Evolutionary conservation across 1,140 invertebrate genomes (phyloP).

Genomic region (Gonioctena quinquepunctata): DNA sequence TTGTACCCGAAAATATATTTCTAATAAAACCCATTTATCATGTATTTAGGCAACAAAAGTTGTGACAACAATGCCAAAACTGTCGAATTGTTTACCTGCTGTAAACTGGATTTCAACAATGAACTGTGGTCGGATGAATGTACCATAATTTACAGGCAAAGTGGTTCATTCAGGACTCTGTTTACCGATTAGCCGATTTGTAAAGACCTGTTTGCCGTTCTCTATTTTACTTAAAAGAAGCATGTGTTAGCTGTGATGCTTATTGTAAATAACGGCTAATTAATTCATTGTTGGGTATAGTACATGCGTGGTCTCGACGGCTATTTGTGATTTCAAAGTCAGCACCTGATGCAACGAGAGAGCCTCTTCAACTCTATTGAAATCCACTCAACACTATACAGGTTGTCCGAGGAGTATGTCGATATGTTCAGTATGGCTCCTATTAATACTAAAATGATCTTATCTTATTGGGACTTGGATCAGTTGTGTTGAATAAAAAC

Average conservation of each 20-base stretch:
- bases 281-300: conserved; percentile 9
- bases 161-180: conserved; percentile 20
- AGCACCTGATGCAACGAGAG: background rate
- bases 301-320: background rate
- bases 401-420: no score
- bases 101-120: conserved; percentile 15
- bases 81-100: conserved; percentile 21
- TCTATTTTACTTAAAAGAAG: background rate
- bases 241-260: conserved; percentile 8
- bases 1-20: background rate
- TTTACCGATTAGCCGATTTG: conserved; percentile 21
- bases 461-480: no score
- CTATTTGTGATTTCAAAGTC: background rate
- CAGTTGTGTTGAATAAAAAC: no score
- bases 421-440: no score
- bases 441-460: no score
- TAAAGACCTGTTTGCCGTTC: conserved; percentile 15
- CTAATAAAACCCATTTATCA: conserved; percentile 23
- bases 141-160: conserved; percentile 16
- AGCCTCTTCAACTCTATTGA: background rate
- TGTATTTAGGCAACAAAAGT: conserved; percentile 22
- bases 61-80: conserved; percentile 22
- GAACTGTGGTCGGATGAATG: conserved; percentile 13
- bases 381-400: background rate
- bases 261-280: conserved; percentile 12